Percentiles rank a stretch among this genome's conserved stretches.
Conservation (phyloP, 2,797 vertebrate species). For the Sitta carolinensis region DNA sequence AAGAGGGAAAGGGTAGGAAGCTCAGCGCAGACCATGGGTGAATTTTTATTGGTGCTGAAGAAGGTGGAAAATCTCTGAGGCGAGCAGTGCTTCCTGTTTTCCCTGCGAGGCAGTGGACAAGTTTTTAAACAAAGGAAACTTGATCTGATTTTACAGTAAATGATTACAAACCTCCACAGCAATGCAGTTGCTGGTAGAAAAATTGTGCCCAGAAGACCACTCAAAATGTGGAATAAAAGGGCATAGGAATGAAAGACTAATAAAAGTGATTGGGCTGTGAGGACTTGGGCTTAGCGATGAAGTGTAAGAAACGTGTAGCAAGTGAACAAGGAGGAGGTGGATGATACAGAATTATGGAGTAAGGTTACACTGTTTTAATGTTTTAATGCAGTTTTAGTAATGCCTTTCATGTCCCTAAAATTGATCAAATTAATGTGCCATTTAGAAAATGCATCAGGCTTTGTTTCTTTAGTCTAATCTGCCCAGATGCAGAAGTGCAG, state of each 20-base stretch:
- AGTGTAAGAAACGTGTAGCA: neutral
- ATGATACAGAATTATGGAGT: rapidly evolving
- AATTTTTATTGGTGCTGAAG: neutral
- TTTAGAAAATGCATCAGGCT: neutral
- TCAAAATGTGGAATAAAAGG: neutral
- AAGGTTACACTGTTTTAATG: neutral
- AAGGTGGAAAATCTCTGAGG: neutral
- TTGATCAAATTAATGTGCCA: neutral
- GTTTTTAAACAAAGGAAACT: neutral
- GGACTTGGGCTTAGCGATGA: neutral
- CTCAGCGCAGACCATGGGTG: neutral
- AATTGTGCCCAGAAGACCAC: neutral
- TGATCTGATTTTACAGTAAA: neutral
- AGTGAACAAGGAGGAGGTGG: neutral
- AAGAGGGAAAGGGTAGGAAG: neutral
- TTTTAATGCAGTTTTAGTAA: neutral
- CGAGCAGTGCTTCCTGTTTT: neutral
- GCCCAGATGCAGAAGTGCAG: neutral
- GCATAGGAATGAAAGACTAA: neutral
- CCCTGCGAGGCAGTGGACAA: neutral
- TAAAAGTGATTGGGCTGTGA: neutral
- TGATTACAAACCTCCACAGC: neutral
- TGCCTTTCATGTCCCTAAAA: neutral
- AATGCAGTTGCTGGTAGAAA: neutral
- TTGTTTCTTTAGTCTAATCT: neutral